These are phyloP conservation scores for Phenganax stokvisi DNA, from an alignment of 92 coral and sea anemone genomes.

Conservation along the genomic window DNA sequence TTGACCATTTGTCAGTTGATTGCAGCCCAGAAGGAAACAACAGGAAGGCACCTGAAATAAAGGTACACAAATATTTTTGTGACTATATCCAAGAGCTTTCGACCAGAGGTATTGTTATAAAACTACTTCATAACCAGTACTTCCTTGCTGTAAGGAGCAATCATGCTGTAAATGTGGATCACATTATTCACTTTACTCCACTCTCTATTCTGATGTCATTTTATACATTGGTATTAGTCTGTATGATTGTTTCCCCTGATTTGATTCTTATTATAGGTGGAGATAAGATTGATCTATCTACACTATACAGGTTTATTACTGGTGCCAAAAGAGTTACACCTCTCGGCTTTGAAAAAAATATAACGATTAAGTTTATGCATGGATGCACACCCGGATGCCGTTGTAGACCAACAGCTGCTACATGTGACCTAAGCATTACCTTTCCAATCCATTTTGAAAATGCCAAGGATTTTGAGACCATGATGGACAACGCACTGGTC, in stretches of 20 bases:
- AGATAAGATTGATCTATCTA: background rate
- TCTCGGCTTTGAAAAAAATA: conserved; percentile 23
- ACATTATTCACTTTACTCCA: too few relatives aligned
- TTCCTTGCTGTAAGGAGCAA: too few relatives aligned
- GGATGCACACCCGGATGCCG: conserved; percentile 14
- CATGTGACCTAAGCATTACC: conserved; percentile 22
- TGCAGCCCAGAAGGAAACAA: conserved; percentile 24
- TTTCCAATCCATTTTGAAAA: conserved; percentile 24
- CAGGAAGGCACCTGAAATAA: conserved; percentile 5
- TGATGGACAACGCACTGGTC: conserved; percentile 41
- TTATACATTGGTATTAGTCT: background rate
- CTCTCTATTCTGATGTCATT: too few relatives aligned
- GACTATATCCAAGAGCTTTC: conserved; percentile 20
- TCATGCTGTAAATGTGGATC: too few relatives aligned
- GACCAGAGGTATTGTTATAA: background rate
- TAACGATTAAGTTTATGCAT: conserved; percentile 22
- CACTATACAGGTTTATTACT: conserved; percentile 17
- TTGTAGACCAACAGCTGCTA: conserved; percentile 30
- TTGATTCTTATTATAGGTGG: background rate
- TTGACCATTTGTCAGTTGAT: conserved; percentile 8
- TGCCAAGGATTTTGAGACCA: conserved; percentile 8
- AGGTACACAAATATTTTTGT: conserved; percentile 20
- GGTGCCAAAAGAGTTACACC: conserved; percentile 25
- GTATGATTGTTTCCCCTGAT: background rate
- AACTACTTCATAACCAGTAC: too few relatives aligned